Evolutionary conservation across 2,797 vertebrate species (phyloP).

Genomic region (Zalophus californianus): DNA sequence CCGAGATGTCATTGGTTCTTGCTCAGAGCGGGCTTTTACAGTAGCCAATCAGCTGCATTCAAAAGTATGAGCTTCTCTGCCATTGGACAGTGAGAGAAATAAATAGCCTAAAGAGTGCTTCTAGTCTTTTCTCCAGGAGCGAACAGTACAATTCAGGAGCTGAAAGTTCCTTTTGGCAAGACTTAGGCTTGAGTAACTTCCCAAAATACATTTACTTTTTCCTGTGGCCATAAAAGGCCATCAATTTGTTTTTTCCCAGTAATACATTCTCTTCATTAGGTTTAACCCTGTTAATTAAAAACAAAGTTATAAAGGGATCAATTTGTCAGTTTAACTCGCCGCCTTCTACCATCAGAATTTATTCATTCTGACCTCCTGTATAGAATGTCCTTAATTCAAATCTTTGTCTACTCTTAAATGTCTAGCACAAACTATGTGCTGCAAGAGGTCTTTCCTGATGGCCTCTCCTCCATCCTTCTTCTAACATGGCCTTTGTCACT

Average conservation of each 20-base stretch:
- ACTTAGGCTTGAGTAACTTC: neutral
- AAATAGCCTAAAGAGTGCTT: neutral
- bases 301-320: neutral
- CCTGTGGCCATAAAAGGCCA: neutral
- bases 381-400: neutral
- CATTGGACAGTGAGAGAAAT: neutral
- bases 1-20: slow-evolving; percentile 30
- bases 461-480: neutral
- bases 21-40: slow-evolving; percentile 72
- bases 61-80: neutral
- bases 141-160: neutral
- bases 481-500: neutral
- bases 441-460: neutral
- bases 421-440: neutral
- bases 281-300: slow-evolving; percentile 44
- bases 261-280: neutral
- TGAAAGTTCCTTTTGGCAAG: neutral
- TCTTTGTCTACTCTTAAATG: neutral
- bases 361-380: neutral
- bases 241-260: neutral
- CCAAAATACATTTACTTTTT: neutral
- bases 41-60: slow-evolving; percentile 63
- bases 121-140: neutral
- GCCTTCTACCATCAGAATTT: neutral
- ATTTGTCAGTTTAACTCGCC: neutral